Evolutionary conservation across 2,113 vertebrate genomes (phyloP), one percentile per base, ranked within the genome.

Genomic region (Tyto alba): DNA sequence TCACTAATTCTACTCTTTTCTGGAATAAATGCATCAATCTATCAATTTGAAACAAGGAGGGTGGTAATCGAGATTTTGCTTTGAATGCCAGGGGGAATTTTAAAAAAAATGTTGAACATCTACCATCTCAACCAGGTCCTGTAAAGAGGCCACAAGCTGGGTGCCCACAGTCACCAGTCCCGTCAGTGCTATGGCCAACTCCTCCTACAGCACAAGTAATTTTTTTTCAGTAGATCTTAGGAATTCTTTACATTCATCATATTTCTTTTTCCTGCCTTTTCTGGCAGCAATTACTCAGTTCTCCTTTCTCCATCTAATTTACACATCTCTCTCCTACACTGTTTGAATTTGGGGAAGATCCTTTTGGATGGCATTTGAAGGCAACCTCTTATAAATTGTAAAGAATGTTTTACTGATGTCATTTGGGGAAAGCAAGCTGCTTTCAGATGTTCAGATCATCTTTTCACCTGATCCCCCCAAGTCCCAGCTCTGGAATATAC

Each of bases 401-500:
- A 72, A 89, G 45, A 72, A 38, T 38, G 29, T 81, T 92, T 84
- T 86, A 83, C 43, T 71, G 11, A 63, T 96, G 75, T 27, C 57
- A 80, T 91, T 41, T 88, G 59, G 83, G 90, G 63, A 93, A 95
- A 87, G 63, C 43, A 87, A 96, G 43, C 43, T 94, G 87, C 89
- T 92, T 93, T 80, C 40, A 90, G 38, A 94, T 64, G 53, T 83
- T 95, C 74, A 84, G 29, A 91, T 93, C 50, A 91, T 81, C 57
- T 96, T 92, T 93, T 91, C 34, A 67, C 83, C 50, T 0, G 2
- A 97, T 95, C 94, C 93, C 93, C 96, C 95, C 96, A 97, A 97
- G 96, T 96, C 95, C 97, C 95, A 97, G 97, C 97, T 97, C 97
- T 96, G 95, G 72, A 95, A 97, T 89, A 96, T 85, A 92, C 59